These are phyloP conservation scores for Dipodomys ordii DNA, from an alignment of 2,113 vertebrate species.

Conservation along the genomic window DNA sequence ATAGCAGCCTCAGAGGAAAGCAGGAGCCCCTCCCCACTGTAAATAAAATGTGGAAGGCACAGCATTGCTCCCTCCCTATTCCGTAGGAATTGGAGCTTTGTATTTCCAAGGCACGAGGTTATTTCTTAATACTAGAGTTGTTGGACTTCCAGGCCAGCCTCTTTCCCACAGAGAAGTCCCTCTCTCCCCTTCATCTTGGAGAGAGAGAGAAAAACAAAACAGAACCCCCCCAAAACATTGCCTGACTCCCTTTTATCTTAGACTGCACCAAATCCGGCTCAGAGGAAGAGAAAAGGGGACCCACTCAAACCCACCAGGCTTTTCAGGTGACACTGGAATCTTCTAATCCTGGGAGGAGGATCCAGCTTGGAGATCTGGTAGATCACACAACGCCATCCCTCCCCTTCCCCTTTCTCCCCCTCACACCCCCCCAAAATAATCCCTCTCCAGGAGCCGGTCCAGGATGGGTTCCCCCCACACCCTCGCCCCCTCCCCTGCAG, in stretches of 20 bases:
- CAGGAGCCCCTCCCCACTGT: constrained; percentile 40
- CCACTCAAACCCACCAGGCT: constrained; percentile 27
- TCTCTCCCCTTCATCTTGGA: not conserved
- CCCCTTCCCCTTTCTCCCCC: not conserved
- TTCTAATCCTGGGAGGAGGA: constrained; percentile 48
- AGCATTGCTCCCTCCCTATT: constrained; percentile 82
- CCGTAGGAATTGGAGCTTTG: constrained; percentile 82
- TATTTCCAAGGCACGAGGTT: constrained; percentile 85
- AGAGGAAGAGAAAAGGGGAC: constrained; percentile 10
- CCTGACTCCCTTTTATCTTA: constrained; percentile 42
- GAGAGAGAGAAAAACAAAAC: no score
- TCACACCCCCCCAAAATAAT: not conserved
- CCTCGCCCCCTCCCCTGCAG: not conserved
- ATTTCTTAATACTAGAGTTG: constrained; percentile 84
- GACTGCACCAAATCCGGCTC: constrained; percentile 62
- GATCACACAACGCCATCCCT: no score
- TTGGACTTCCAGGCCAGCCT: constrained; percentile 74
- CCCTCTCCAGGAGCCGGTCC: not conserved
- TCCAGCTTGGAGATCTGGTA: no score
- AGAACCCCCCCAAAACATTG: not conserved
- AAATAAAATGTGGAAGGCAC: constrained; percentile 86
- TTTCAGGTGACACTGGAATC: constrained; percentile 50
- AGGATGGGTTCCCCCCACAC: not conserved
- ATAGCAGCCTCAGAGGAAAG: not conserved
- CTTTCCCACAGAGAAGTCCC: not conserved